phyloP scores from a whole-genome alignment of 2,888 invertebrate genomes.

The Tryphoninae sp. region DNA sequence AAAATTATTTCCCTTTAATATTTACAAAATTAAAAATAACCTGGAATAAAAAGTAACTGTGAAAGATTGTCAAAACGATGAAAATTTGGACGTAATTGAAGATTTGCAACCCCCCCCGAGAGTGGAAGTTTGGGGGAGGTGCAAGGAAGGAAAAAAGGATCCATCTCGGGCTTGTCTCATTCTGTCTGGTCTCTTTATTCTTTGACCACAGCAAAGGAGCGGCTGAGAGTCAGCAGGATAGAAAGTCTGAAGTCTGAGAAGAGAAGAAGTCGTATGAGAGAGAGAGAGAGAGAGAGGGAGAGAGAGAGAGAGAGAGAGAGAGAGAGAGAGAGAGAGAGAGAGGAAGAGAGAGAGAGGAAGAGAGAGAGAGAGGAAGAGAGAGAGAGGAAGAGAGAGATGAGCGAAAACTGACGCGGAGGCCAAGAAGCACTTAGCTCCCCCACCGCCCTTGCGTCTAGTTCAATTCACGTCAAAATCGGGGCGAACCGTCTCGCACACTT shows the following conservation, averaged over 20 bases:
- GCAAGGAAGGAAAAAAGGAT: neutral
- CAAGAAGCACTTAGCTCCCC: conserved; percentile 73
- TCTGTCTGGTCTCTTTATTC: conserved; percentile 32
- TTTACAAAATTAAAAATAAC: too few relatives aligned
- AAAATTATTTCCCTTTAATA: too few relatives aligned
- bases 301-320: conserved; percentile 39
- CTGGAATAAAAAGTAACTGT: too few relatives aligned
- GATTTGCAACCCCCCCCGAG: too few relatives aligned
- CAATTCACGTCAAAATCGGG: conserved; percentile 74
- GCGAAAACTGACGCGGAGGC: conserved; percentile 61
- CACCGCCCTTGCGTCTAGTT: conserved; percentile 65
- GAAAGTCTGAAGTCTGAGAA: conserved; percentile 31
- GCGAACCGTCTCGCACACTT: conserved; percentile 68
- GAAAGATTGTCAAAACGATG: too few relatives aligned
- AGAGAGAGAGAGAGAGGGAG: too few relatives aligned
- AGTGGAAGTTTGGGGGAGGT: too few relatives aligned
- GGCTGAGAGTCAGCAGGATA: conserved; percentile 18
- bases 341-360: too few relatives aligned
- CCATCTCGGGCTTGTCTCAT: conserved; percentile 9
- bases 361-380: conserved; percentile 13
- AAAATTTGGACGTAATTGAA: too few relatives aligned
- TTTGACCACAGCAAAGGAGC: conserved; percentile 45
- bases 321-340: conserved; percentile 50
- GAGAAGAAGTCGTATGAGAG: too few relatives aligned
- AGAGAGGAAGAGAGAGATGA: conserved; percentile 59